phyloP scores from a whole-genome alignment of 2,797 vertebrate species.

The Microctenopoma stevenorrisi region DNA sequence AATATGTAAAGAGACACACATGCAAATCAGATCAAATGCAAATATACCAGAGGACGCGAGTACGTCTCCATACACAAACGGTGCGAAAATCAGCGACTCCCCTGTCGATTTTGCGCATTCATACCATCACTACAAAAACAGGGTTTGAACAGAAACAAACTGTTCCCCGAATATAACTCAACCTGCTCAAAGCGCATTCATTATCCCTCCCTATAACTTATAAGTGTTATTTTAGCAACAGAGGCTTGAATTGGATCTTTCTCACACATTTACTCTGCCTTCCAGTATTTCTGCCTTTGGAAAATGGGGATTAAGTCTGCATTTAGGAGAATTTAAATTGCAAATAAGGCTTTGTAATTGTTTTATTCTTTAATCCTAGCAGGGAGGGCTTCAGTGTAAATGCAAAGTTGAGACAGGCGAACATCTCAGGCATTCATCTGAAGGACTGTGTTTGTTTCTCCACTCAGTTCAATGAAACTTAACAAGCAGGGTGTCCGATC shows the following conservation, averaged over 20 bases:
- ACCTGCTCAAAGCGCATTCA: constrained; percentile 63
- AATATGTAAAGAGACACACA: constrained; percentile 49
- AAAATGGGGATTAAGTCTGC: constrained; percentile 77
- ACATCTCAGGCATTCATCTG: constrained; percentile 70
- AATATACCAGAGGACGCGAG: constrained; percentile 34
- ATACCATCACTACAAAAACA: constrained; percentile 41
- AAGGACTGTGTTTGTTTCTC: constrained; percentile 70
- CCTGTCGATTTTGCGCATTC: constrained; percentile 54
- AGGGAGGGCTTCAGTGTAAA: constrained; percentile 63
- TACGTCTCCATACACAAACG: constrained; percentile 11
- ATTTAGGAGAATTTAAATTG: constrained; percentile 78
- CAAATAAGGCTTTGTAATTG: constrained; percentile 79
- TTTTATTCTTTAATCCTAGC: constrained; percentile 78
- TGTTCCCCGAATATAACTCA: constrained; percentile 66
- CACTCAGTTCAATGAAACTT: constrained; percentile 69
- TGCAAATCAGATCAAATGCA: constrained; percentile 52
- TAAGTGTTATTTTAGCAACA: constrained; percentile 74
- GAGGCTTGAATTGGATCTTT: constrained; percentile 71
- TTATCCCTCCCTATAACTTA: constrained; percentile 64
- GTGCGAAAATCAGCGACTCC: constrained; percentile 35
- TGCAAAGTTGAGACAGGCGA: constrained; percentile 62
- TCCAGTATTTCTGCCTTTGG: constrained; percentile 68
- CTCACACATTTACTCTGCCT: constrained; percentile 69
- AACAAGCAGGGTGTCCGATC: constrained; percentile 65
- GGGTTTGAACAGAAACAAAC: constrained; percentile 64